These are phyloP conservation scores for Elachura formosa DNA, from an alignment of 2,113 vertebrate genomes.

Conservation along the genomic window DNA sequence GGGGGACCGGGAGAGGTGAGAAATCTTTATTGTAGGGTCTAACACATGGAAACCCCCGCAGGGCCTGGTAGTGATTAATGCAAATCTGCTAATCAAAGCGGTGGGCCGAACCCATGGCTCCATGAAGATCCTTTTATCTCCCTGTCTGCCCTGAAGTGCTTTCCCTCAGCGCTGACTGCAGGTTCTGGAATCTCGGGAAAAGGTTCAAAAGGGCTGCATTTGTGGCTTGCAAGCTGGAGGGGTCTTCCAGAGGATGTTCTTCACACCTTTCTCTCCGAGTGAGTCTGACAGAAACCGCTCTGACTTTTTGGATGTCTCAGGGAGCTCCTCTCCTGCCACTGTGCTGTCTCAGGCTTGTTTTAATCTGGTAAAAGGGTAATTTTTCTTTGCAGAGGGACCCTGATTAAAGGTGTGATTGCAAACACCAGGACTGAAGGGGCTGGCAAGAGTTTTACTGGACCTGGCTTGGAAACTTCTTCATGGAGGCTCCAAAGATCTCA, in stretches of 20 bases:
- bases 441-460: neutral
- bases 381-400: neutral
- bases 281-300: neutral
- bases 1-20: rapidly evolving
- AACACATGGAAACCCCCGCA: neutral
- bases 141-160: neutral
- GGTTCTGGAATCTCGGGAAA: neutral
- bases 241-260: neutral
- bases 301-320: neutral
- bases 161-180: neutral
- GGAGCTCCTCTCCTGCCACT: neutral
- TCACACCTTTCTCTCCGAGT: neutral
- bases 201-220: neutral
- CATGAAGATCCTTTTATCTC: neutral
- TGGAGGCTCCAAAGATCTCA: neutral
- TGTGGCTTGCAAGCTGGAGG: neutral
- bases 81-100: neutral
- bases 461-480: neutral
- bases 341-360: neutral
- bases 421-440: neutral
- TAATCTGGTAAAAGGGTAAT: neutral
- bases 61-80: neutral
- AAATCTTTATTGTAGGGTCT: neutral
- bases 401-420: neutral
- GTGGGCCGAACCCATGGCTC: neutral